Percentiles rank a stretch among this genome's conserved stretches.
phyloP scores from a whole-genome alignment of 92 coral and sea anemone genomes.

The Heliopora coerulea region DNA sequence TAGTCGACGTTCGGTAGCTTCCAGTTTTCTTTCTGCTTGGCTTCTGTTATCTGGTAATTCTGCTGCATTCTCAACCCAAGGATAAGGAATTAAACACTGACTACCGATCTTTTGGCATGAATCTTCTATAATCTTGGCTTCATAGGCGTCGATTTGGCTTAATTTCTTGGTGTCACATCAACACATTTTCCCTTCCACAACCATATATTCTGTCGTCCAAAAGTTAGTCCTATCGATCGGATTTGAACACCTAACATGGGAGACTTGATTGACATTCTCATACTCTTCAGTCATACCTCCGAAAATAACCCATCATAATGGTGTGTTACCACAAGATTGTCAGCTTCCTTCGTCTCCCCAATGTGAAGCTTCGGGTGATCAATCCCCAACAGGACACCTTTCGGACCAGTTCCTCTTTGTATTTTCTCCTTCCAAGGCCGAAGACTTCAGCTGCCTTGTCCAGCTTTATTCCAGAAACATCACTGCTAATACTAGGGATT shows the following conservation, averaged over 20 bases:
- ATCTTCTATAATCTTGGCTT: constrained; percentile 20
- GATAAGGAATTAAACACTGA: constrained; percentile 19
- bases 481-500: constrained; percentile 49
- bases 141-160: constrained; percentile 53
- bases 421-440: neutral
- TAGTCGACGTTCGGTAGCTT: constrained; percentile 43
- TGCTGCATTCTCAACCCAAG: constrained; percentile 54
- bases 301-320: too few species aligned
- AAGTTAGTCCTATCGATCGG: constrained; percentile 51
- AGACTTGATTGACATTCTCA: neutral
- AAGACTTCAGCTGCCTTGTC: constrained; percentile 24
- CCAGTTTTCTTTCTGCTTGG: constrained; percentile 48
- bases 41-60: constrained; percentile 51
- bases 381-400: constrained; percentile 55
- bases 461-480: constrained; percentile 30
- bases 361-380: constrained; percentile 62
- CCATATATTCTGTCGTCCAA: constrained; percentile 59
- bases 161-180: constrained; percentile 56
- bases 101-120: constrained; percentile 25
- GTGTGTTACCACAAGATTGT: constrained; percentile 30
- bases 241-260: constrained; percentile 34
- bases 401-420: constrained; percentile 20
- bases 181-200: constrained; percentile 57
- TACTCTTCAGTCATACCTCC: too few species aligned
- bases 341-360: constrained; percentile 55